These are phyloP conservation scores for Pithys albifrons DNA, from an alignment of 2,113 vertebrate genomes.

Conservation along the genomic window DNA sequence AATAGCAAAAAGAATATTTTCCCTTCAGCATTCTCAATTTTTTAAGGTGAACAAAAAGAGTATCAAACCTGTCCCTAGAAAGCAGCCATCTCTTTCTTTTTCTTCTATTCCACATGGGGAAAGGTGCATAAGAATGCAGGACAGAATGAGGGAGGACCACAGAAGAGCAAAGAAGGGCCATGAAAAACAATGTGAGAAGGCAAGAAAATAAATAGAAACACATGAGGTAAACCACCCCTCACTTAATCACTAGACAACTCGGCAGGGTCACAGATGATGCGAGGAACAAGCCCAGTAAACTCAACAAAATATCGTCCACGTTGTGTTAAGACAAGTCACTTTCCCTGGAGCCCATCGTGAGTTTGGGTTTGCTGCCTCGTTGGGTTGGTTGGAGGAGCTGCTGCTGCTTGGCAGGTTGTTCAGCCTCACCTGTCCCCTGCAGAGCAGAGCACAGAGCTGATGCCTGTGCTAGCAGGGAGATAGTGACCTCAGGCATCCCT, in stretches of 20 bases:
- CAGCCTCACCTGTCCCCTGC: not conserved
- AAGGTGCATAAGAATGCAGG: not conserved
- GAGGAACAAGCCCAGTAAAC: not conserved
- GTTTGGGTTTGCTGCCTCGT: fast-evolving
- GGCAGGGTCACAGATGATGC: not conserved
- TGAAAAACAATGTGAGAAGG: not conserved
- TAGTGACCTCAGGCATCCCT: not conserved
- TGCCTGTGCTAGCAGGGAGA: not conserved
- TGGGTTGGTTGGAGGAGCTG: not conserved
- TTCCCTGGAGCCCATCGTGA: not conserved
- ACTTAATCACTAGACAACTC: not conserved
- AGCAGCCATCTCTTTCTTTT: not conserved
- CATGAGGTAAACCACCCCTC: not conserved
- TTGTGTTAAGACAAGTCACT: not conserved
- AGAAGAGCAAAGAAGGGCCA: fast-evolving
- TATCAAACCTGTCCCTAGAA: not conserved
- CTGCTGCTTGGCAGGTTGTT: not conserved
- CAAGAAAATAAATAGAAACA: slow-evolving; percentile 13
- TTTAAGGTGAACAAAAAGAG: not conserved
- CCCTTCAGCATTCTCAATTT: not conserved
- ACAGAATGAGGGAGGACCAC: not conserved
- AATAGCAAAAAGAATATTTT: not conserved
- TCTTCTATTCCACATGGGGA: not conserved
- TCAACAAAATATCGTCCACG: not conserved
- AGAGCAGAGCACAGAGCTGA: not conserved